Evolutionary conservation across 64 coral and sea anemone species (phyloP).

Genomic region (Platygyra sinensis): DNA sequence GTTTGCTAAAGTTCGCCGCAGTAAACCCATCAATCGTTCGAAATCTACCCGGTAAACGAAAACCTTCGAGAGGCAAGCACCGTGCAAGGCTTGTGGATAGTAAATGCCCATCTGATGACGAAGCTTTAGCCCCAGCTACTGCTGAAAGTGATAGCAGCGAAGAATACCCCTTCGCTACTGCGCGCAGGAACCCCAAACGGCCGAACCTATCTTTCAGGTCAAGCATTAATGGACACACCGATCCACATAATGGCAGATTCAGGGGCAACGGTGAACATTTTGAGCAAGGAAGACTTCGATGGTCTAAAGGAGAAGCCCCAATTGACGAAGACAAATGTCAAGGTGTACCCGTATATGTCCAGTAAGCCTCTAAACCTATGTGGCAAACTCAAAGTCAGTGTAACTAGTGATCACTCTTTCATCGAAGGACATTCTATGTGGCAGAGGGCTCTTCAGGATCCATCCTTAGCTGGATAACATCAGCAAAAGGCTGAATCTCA

Average conservation of each 20-base stretch:
- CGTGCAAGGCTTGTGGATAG: too few relatives aligned
- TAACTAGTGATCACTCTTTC: slow-evolving; percentile 21
- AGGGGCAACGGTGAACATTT: slow-evolving; percentile 66
- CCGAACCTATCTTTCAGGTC: slow-evolving; percentile 46
- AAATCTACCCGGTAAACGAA: too few relatives aligned
- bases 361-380: slow-evolving; percentile 35
- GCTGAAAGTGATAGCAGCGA: slow-evolving; percentile 41
- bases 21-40: too few relatives aligned
- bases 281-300: slow-evolving; percentile 52
- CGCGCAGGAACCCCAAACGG: slow-evolving; percentile 13
- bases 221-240: slow-evolving; percentile 32
- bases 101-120: background rate
- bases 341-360: slow-evolving; percentile 56
- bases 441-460: slow-evolving; percentile 45
- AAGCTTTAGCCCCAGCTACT: background rate
- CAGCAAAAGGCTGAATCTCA: slow-evolving; percentile 56
- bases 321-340: slow-evolving; percentile 34
- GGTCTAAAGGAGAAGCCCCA: slow-evolving; percentile 53
- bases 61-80: too few relatives aligned
- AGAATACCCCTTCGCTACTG: slow-evolving; percentile 35
- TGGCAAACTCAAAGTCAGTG: slow-evolving; percentile 40
- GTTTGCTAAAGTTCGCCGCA: too few relatives aligned
- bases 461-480: slow-evolving; percentile 57
- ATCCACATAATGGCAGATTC: slow-evolving; percentile 65
- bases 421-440: slow-evolving; percentile 64